Evolutionary conservation across 2,113 vertebrate genomes (phyloP).

Genomic region (Tenrec ecaudatus): DNA sequence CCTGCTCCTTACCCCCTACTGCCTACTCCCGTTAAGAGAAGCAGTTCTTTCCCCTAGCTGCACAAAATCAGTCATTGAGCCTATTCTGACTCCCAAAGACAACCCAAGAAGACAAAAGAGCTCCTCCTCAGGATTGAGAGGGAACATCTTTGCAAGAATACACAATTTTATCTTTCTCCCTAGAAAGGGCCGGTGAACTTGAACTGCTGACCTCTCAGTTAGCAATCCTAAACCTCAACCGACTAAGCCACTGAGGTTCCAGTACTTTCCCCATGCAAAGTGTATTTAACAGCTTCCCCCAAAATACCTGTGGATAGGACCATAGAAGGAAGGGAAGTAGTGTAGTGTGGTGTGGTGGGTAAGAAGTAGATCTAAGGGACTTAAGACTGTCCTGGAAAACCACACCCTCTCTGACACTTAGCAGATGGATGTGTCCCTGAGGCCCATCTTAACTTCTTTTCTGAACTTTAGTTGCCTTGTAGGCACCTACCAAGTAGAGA

Average conservation of each 20-base stretch:
- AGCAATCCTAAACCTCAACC: background rate
- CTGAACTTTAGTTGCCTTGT: background rate
- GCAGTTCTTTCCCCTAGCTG: no score
- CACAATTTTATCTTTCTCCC: no score
- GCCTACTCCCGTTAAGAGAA: no score
- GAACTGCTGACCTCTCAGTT: no score
- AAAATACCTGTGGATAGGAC: background rate
- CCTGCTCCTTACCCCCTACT: no score
- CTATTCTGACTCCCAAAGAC: no score
- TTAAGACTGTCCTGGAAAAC: background rate
- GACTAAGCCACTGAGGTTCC: background rate
- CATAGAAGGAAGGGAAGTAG: background rate
- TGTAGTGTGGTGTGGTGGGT: background rate
- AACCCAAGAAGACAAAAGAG: no score
- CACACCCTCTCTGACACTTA: background rate
- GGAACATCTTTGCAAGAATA: no score
- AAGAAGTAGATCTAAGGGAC: background rate
- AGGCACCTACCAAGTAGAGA: background rate
- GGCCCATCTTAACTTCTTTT: background rate
- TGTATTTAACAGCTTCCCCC: conserved; percentile 23
- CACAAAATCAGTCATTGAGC: no score
- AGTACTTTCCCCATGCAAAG: background rate
- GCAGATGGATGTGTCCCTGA: background rate
- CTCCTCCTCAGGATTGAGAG: no score
- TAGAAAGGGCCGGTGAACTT: no score